These are phyloP conservation scores for Xenops minutus DNA, from an alignment of 2,797 vertebrate genomes.

Conservation along the genomic window DNA sequence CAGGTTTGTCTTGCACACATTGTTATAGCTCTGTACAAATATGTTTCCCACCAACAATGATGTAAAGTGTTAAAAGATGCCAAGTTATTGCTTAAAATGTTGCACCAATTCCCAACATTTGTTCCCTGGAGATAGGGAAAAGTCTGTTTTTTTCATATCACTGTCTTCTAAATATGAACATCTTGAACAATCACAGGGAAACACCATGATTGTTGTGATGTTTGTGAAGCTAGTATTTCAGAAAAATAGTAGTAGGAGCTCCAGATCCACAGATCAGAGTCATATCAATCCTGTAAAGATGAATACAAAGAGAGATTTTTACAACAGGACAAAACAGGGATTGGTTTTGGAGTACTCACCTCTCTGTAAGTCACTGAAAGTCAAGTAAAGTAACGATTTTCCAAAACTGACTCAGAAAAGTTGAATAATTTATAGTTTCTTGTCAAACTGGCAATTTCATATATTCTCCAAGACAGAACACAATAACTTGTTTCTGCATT, in stretches of 20 bases:
- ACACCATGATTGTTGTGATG: not conserved
- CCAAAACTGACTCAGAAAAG: not conserved
- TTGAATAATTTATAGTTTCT: not conserved
- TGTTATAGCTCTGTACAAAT: constrained; percentile 43
- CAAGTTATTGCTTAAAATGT: constrained; percentile 54
- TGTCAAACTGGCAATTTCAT: not conserved
- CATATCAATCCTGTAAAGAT: not conserved
- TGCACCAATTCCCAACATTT: constrained; percentile 17
- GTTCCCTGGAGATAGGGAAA: not conserved
- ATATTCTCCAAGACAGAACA: not conserved
- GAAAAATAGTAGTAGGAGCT: not conserved
- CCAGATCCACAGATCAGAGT: not conserved
- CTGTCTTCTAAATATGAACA: constrained; percentile 20
- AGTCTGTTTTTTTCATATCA: constrained; percentile 3
- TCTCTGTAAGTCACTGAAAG: not conserved
- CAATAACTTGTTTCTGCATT: not conserved
- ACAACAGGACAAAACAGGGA: not conserved
- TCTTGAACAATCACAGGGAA: constrained; percentile 3
- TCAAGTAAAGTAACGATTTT: not conserved
- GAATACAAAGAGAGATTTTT: not conserved
- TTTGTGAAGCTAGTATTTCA: constrained; percentile 5
- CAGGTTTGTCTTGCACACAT: constrained; percentile 24
- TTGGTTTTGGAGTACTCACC: not conserved
- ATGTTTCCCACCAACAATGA: constrained; percentile 46
- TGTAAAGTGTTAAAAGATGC: constrained; percentile 44